These are phyloP conservation scores for Electrona antarctica DNA, from an alignment of 2,113 vertebrate species.

Conservation along the genomic window DNA sequence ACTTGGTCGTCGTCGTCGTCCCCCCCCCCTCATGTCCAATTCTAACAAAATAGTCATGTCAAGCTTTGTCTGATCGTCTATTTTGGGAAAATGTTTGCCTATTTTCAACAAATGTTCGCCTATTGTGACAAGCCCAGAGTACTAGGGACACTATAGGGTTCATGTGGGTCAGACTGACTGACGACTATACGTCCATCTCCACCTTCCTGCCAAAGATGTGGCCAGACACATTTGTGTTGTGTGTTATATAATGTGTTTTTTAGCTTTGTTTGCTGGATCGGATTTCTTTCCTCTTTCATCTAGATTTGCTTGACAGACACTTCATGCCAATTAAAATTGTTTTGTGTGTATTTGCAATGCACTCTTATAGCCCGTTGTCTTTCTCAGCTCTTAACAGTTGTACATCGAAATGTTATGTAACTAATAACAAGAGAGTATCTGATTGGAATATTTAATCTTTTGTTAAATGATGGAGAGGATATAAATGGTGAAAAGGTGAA, in stretches of 20 bases:
- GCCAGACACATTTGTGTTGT: constrained; percentile 9
- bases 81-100: too few relatives aligned
- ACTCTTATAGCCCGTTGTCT: not conserved
- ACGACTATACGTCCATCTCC: not conserved
- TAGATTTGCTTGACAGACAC: not conserved
- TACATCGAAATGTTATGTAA: not conserved
- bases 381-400: constrained; percentile 5
- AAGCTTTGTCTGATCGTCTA: too few relatives aligned
- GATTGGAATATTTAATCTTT: constrained; percentile 14
- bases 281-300: not conserved
- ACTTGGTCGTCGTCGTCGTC: too few relatives aligned
- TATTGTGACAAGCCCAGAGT: too few relatives aligned
- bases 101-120: too few relatives aligned
- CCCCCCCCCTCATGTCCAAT: too few relatives aligned
- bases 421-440: constrained; percentile 22
- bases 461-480: constrained; percentile 2
- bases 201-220: constrained; percentile 20
- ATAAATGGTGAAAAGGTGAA: not conserved
- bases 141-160: too few relatives aligned
- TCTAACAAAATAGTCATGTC: too few relatives aligned
- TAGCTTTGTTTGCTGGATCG: not conserved
- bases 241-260: constrained; percentile 22
- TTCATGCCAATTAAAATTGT: not conserved
- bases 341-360: constrained; percentile 23
- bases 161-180: constrained; percentile 21